Base-by-base conservation (phyloP, 2,888 invertebrate species). In the Sympetrum striolatum region DNA sequence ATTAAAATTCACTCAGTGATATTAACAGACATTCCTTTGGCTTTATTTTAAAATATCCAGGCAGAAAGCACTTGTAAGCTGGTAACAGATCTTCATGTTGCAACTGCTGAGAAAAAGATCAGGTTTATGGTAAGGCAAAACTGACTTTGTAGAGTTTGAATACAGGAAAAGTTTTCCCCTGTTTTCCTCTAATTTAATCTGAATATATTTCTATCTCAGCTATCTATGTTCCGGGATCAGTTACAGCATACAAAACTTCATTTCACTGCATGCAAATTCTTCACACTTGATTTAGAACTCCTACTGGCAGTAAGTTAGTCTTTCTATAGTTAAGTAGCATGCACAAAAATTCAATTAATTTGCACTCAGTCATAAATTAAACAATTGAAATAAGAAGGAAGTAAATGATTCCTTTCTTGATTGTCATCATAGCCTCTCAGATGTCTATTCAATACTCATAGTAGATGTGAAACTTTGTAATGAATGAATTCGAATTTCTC, bases 141-240 rank as follows among this genome's bases (percentile, higher is more conserved):
- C 37, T n/a, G 2, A 22, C 0, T n/a, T 60, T 37, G n/a, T 35
- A 31, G 35, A 0, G 31, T 35, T 53, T 82, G n/a, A 14, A 18
- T 15, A 15, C 18, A 14, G 6, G 18, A 2, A 6, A 0, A 18
- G 5, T 14, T 31, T 1, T 35, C 14, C 10, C 8, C 6, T 58
- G 25, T 37, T 37, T 22, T 10, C 12, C 6, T 22, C 31, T 8
- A 86, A 5, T 14, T 60, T n/a, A 10, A n/a, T 10, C 12, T 82
- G 6, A 18, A 58, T 60, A 0, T 39, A 35, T 18, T n/a, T 64
- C 37, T 8, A 22, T 39, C 37, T n/a, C 39, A 86, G 86, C n/a
- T 86, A 2, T 86, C 86, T 37, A 86, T n/a, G 22, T 86, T 86
- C 31, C 58, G 37, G 86, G 86, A 86, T 37, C 86, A 86, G 37